These are phyloP conservation scores for Heliconius cydno DNA, from an alignment of 2,888 invertebrate genomes.

Conservation along the genomic window DNA sequence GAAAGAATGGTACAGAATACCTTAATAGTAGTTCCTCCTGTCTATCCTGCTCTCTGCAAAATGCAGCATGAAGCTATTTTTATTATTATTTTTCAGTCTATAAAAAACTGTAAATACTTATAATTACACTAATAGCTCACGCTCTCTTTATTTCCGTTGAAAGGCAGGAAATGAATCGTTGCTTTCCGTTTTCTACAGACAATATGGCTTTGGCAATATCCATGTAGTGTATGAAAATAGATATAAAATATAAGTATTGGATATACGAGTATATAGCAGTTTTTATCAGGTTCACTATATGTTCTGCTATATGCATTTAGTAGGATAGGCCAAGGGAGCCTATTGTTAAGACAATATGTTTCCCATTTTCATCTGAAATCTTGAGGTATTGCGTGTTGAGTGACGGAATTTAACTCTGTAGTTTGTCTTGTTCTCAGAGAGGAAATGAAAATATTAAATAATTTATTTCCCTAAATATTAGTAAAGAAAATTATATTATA, in stretches of 20 bases:
- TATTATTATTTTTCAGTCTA: background rate
- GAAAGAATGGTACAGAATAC: no score
- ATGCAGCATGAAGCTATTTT: background rate
- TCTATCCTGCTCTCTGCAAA: background rate
- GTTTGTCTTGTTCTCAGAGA: no score
- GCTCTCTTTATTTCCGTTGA: background rate
- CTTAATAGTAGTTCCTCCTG: background rate
- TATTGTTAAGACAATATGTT: no score
- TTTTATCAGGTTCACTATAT: background rate
- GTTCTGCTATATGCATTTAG: background rate
- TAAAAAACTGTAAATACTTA: background rate
- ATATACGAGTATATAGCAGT: no score
- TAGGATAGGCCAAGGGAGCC: background rate
- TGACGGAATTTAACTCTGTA: background rate
- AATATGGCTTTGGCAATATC: background rate
- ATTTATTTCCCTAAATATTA: no score
- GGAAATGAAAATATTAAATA: no score
- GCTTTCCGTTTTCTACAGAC: background rate
- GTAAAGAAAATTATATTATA: no score
- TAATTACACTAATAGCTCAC: background rate
- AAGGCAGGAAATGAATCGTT: constrained; percentile 7
- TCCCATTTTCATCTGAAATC: no score
- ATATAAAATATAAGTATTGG: background rate
- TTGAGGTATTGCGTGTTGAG: background rate
- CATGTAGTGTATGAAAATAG: background rate